phyloP scores from a whole-genome alignment of 2,797 vertebrate genomes.

The Lophius americanus region DNA sequence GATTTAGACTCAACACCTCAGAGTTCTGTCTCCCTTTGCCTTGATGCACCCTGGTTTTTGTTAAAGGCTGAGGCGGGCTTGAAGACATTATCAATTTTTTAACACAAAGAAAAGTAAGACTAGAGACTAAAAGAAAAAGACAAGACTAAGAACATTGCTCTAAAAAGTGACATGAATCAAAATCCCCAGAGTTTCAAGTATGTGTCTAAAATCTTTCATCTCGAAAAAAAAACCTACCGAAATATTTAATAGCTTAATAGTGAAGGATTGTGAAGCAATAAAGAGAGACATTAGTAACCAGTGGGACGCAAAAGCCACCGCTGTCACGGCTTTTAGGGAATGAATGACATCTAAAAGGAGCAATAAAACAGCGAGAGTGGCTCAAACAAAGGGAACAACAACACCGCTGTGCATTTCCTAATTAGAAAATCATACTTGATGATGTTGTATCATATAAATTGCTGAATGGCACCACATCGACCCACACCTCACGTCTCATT shows the following conservation, averaged over 20 bases:
- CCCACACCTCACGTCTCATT: slow-evolving; percentile 3
- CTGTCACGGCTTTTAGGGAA: slow-evolving; percentile 35
- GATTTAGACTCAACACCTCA: too few species aligned
- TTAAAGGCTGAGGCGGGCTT: too few species aligned
- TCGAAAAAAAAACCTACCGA: slow-evolving; percentile 30
- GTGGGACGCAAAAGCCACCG: slow-evolving; percentile 26
- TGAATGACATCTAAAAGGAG: slow-evolving; percentile 36
- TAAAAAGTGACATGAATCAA: slow-evolving; percentile 36
- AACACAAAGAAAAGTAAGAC: background rate
- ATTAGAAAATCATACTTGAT: slow-evolving; percentile 24
- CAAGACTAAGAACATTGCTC: slow-evolving; percentile 7
- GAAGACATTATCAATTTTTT: background rate
- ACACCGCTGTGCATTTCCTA: slow-evolving; percentile 14
- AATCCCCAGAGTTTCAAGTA: slow-evolving; percentile 20
- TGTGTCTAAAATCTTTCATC: slow-evolving; percentile 38
- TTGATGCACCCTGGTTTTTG: too few species aligned
- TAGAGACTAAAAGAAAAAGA: background rate
- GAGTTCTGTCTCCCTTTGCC: too few species aligned
- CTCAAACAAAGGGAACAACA: slow-evolving; percentile 46
- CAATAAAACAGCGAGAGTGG: slow-evolving; percentile 46
- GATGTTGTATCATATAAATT: slow-evolving; percentile 11
- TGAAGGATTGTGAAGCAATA: slow-evolving; percentile 24
- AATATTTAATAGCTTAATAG: slow-evolving; percentile 45
- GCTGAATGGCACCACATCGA: background rate
- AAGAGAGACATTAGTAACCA: slow-evolving; percentile 51